Base-by-base conservation (phyloP, 1,140 invertebrate species). In the Spodoptera litura region DNA sequence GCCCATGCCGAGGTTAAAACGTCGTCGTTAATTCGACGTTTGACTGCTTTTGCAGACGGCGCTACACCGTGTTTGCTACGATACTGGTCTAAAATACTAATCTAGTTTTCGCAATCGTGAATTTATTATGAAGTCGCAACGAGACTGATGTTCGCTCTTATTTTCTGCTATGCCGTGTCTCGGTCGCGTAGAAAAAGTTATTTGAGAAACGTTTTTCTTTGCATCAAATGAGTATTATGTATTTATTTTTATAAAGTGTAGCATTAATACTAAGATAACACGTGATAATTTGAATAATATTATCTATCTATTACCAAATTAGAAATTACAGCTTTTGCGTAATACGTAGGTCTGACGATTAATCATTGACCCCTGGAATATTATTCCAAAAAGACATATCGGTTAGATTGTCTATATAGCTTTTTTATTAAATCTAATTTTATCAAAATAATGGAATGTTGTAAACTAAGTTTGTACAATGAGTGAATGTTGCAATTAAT, bases 401-500 rank as follows among this genome's bases (percentile, higher is more conserved):
- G 88, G 74, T 76, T 77, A 83, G 83, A 77, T 81, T 71, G 87
- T 89, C 89, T 86, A 91, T 89, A 88, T 86, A 88, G 87, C 84
- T 81, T 89, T 92, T 85, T 85, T 87, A 86, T 82, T 84, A 83
- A 81, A 82, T 53, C 62, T 66, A 77, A 66, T 66, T 66, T 66
- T 66, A 68, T 44, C 68, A 68, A 52, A 68, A 62, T 70, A 83
- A 73, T 56, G 81, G 71, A 80, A 78, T 78, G 79, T 84, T 80
- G 74, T 81, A 80, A 80, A 56, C 78, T 81, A 44, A 81, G 76
- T 74, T 77, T 56, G 31, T 58, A 56, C 12, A 61, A 78, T 58
- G 71, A 53, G 38, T 77, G 77, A 87, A 84, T 85, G 86, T 88
- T 91, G 87, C 90, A 89, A 89, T 89, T 80, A 85, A 86, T 87